Evolutionary conservation across 2,113 vertebrate species (phyloP).

Genomic region (Brachyhypopomus occidentalis): DNA sequence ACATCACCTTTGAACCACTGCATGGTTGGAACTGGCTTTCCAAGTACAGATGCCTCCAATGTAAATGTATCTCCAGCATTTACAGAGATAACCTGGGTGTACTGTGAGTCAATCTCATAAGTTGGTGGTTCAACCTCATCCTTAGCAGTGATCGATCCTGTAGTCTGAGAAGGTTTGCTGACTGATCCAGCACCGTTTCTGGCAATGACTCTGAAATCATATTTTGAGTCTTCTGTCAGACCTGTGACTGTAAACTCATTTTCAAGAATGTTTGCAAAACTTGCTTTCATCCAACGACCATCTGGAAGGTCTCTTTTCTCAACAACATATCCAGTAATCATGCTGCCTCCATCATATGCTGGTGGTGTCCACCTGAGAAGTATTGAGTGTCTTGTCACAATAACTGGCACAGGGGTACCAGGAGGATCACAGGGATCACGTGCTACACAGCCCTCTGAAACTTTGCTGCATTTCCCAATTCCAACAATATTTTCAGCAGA

Average conservation of each 20-base stretch:
- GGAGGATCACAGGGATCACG: conserved; percentile 96
- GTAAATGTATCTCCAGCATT: conserved; percentile 94
- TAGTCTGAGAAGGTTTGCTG: conserved; percentile 93
- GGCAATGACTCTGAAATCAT: conserved; percentile 97
- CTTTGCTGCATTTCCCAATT: conserved; percentile 91
- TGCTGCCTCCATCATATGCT: conserved; percentile 90
- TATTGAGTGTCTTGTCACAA: conserved; percentile 91
- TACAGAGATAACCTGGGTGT: conserved; percentile 88
- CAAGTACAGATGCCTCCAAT: conserved; percentile 88
- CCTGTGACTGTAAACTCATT: conserved; percentile 91
- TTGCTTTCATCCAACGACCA: conserved; percentile 99
- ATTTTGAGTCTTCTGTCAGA: conserved; percentile 91
- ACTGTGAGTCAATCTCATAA: conserved; percentile 90
- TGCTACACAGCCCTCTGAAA: conserved; percentile 91
- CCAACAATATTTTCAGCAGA: conserved; percentile 98
- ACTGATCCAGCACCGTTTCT: conserved; percentile 91
- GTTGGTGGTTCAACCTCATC: conserved; percentile 94
- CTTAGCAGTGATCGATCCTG: conserved; percentile 91
- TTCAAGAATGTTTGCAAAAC: conserved; percentile 91
- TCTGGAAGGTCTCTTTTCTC: conserved; percentile 96
- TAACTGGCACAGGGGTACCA: conserved; percentile 86
- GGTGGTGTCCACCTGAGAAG: conserved; percentile 91
- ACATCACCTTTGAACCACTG: conserved; percentile 93
- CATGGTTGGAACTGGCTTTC: conserved; percentile 90
- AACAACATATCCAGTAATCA: conserved; percentile 92